These are phyloP conservation scores for Pseudotriccus pelzelni DNA, from an alignment of 2,797 vertebrate species.

Conservation along the genomic window DNA sequence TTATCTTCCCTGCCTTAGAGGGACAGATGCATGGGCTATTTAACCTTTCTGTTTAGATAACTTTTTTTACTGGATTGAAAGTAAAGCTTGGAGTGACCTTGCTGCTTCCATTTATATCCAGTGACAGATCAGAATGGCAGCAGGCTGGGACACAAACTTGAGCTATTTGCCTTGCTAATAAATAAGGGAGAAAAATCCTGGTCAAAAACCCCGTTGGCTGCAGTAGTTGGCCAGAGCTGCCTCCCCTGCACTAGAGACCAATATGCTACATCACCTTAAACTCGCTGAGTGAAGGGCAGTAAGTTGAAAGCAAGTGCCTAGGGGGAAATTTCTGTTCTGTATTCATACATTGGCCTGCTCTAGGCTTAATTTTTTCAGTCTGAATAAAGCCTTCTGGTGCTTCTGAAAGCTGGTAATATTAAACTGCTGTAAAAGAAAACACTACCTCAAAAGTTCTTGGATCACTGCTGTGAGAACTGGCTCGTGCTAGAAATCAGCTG, in stretches of 20 bases:
- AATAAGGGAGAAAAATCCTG: neutral
- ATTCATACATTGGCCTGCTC: neutral
- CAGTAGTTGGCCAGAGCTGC: neutral
- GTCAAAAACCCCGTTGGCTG: fast-evolving
- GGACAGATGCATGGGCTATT: neutral
- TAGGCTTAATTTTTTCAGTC: neutral
- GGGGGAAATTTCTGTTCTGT: neutral
- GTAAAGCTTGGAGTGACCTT: neutral
- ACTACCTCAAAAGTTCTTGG: neutral
- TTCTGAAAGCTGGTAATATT: neutral
- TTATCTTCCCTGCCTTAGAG: constrained; percentile 2
- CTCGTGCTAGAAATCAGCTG: neutral
- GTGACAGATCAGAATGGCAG: constrained; percentile 5
- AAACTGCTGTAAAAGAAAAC: neutral
- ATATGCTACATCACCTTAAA: neutral
- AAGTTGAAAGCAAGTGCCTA: neutral
- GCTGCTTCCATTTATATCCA: constrained; percentile 47
- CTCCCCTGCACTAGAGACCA: neutral
- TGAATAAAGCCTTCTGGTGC: neutral
- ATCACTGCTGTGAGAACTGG: neutral
- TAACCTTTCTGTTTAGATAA: constrained; percentile 44
- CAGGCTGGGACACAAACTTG: neutral
- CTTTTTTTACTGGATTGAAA: neutral
- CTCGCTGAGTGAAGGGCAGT: neutral
- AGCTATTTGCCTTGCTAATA: neutral